Evolutionary conservation across 2,888 invertebrate species (phyloP), one percentile per base, ranked within the genome.

Genomic region (Acleris emargana): DNA sequence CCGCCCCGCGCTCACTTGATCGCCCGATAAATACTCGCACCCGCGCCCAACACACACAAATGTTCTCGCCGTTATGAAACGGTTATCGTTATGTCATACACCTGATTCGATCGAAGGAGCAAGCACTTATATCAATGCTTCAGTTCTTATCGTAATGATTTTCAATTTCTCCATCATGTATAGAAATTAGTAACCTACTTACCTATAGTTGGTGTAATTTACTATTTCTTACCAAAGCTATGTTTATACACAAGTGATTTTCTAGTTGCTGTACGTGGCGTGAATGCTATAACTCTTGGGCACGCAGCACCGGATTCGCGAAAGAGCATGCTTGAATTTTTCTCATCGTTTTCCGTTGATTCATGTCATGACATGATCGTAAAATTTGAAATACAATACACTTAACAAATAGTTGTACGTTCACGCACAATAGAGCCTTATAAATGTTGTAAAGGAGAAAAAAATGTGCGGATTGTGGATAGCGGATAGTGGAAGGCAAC

Each of bases 71-170:
- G 69, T 77, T 75, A 76, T 71, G 64, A 74, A 73, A 73, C 67
- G 69, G 73, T 73, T 77, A 78, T 76, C 70, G 73, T 73, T 73
- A 73, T 73, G 72, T 72, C 71, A 78, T 77, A 74, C 72, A 75
- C 75, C 73, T 73, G 71, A 72, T 74, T 74, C 32, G 32, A 32
- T 9, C 71, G 74, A 72, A 69, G 68, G 69, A 49, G 38, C 32
- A 54, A 60, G 43, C 25, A 42, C 49, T 58, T 43, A 0, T 64
- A 64, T 64, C 43, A 32, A 32, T 22, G 51, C 45, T 60, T 60
- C 25, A 47, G 38, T 54, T 17, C 7, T 42, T 38, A 38, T 42
- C 18, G 16, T 16, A 38, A 28, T 13, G 38, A 32, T 54, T 20
- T 54, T 54, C 6, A 16, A 42, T 38, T 13, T 13, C 16, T 38